phyloP scores from a whole-genome alignment of 2,113 vertebrate genomes.

The Felis catus region F.catus_Fca126_mat1.0 CM031416.1:70245001-70245500 shows the following conservation, averaged over 20 bases:
- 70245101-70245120: neutral
- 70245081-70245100: neutral
- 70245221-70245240: neutral
- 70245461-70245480: neutral
- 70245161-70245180: neutral
- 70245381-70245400: neutral
- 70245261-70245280: neutral
- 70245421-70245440: neutral
- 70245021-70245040: neutral
- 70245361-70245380: slow-evolving; percentile 55
- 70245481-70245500: neutral
- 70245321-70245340: neutral
- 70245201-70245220: neutral
- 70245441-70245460: neutral
- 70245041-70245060: neutral
- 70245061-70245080: neutral
- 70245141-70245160: neutral
- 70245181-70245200: neutral
- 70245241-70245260: neutral
- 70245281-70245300: neutral
- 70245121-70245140: neutral
- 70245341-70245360: neutral
- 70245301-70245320: slow-evolving; percentile 33
- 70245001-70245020: neutral
- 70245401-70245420: neutral